Evolutionary conservation across 2,797 vertebrate genomes (phyloP), one percentile per base, ranked within the genome.

Genomic region (Babyrousa celebensis): DNA sequence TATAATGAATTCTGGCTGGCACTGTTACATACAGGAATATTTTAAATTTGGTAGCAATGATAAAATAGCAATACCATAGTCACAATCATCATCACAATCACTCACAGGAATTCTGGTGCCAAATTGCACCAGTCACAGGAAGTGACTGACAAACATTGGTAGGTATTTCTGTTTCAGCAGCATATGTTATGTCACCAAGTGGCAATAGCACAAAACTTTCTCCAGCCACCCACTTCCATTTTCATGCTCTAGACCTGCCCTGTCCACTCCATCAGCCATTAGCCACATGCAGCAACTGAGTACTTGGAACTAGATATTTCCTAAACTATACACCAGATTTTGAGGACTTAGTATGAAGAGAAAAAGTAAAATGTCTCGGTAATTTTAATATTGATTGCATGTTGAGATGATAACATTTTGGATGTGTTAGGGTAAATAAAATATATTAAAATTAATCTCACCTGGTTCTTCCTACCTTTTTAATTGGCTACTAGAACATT

Each of bases 391-490:
- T 27, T 18, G 36, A 90, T 92, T 58, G 40, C 36, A 56, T 29
- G 6, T 83, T 58, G 58, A 87, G 60, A 70, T 78, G n/a, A 36
- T 72, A 65, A 5, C 40, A 63, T 10, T 36, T 88, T 89, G 25
- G 62, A 48, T 40, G 56, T 78, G 75, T 9, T 67, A 40, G 36
- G 8, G 68, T n/a, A 91, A 68, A 80, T 82, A 82, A 85, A 82
- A 36, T 54, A 29, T 40, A 63, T 80, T 71, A 58, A 85, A 80
- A 75, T 68, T 67, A 79, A 78, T 72, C 20, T 79, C 58, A 87
- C 25, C 32, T 52, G 9, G 62, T 89, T 68, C 48, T 70, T 84
- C 92, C 75, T 20, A n/a, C 21, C 23, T 68, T 83, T 95, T 85
- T 48, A 78, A 60, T 23, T 36, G 74, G 36, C 25, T 56, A 56